These are phyloP conservation scores for Zaprionus obscuricornis DNA, from an alignment of 2,888 invertebrate genomes.

Conservation along the genomic window DNA sequence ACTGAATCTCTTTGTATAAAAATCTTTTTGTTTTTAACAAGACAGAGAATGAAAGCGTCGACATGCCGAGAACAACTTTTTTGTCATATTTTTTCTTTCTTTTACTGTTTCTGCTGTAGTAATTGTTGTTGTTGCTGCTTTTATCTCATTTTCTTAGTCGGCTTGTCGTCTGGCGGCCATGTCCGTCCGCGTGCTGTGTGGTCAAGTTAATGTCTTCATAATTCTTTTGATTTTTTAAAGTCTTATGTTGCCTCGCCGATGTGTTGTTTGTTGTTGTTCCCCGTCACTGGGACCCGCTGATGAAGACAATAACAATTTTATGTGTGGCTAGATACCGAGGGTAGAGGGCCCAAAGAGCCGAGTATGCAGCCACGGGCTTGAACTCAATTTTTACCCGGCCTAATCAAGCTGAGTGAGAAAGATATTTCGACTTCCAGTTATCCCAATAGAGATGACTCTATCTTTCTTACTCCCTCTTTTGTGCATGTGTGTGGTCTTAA, in stretches of 20 bases:
- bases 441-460: no score
- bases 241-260: conserved; percentile 41
- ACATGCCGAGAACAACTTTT: no score
- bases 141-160: conserved; percentile 40
- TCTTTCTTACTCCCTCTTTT: conserved; percentile 24
- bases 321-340: conserved; percentile 56
- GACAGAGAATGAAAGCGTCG: no score
- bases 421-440: conserved; percentile 53
- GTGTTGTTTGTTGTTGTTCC: conserved; percentile 25
- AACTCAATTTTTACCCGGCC: conserved; percentile 40
- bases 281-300: conserved; percentile 64
- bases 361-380: conserved; percentile 19
- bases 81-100: conserved; percentile 21
- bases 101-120: conserved; percentile 25
- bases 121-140: conserved; percentile 38
- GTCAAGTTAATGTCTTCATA: conserved; percentile 81
- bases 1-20: no score
- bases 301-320: conserved; percentile 76
- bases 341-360: conserved; percentile 15
- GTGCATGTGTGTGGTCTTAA: conserved; percentile 46
- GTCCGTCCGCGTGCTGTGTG: conserved; percentile 70
- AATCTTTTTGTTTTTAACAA: no score
- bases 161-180: conserved; percentile 18
- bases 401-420: conserved; percentile 69
- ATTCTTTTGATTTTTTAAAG: conserved; percentile 74